Percentiles rank a stretch among this genome's conserved stretches.
Conservation (phyloP, 2,888 invertebrate species). For the Prostheceraeus crozeri region DNA sequence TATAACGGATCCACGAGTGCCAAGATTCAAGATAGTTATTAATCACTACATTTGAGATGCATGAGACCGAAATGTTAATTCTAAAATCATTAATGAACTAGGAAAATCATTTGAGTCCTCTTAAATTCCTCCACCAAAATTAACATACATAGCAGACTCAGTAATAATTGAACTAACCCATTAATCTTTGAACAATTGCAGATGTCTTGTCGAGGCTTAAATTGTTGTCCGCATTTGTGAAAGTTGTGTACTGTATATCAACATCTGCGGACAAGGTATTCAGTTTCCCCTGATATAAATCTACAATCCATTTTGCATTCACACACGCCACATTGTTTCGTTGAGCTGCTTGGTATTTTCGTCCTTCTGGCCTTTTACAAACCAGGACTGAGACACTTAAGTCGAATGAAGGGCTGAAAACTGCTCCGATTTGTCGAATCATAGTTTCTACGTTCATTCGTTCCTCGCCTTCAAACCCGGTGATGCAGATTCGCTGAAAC, state of each 20-base stretch:
- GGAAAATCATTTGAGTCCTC: no score
- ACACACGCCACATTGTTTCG: slow-evolving; percentile 86
- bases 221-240: slow-evolving; percentile 62
- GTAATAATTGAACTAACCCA: no score
- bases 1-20: no score
- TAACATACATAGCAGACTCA: no score
- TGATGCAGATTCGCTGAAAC: slow-evolving; percentile 67
- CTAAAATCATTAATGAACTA: no score
- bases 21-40: no score
- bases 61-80: no score
- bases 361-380: slow-evolving; percentile 68
- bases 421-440: slow-evolving; percentile 76
- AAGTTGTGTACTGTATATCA: slow-evolving; percentile 66
- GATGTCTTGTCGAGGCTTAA: slow-evolving; percentile 61
- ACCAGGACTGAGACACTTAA: slow-evolving; percentile 60
- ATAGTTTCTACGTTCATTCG: slow-evolving; percentile 72
- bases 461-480: slow-evolving; percentile 83
- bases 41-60: no score
- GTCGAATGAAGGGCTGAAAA: slow-evolving; percentile 63
- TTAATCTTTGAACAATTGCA: slow-evolving; percentile 68
- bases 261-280: slow-evolving; percentile 61
- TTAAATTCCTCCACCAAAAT: no score
- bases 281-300: slow-evolving; percentile 79
- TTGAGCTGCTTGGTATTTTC: slow-evolving; percentile 77
- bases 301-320: slow-evolving; percentile 84